These are phyloP conservation scores for Brachyopa scutellaris DNA, from an alignment of 2,888 invertebrate genomes.

Conservation along the genomic window DNA sequence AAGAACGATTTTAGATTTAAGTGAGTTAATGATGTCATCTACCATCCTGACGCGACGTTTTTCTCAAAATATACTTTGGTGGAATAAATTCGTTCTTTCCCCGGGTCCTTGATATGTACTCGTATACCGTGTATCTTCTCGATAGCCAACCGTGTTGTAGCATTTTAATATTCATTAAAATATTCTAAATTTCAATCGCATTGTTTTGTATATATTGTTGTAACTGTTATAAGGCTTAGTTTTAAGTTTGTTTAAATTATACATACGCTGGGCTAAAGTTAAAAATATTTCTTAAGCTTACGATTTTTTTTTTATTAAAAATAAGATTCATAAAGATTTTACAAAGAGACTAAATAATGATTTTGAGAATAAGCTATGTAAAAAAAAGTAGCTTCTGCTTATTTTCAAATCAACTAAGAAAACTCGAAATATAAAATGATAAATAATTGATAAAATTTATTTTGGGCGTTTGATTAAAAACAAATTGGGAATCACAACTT, in stretches of 20 bases:
- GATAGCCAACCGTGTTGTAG: neutral
- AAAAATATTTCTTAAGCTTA: neutral
- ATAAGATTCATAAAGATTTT: neutral
- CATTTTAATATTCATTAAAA: neutral
- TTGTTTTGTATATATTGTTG: conserved; percentile 58
- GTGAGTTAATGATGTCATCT: too few species aligned
- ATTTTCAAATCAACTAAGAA: neutral
- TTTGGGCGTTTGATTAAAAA: too few species aligned
- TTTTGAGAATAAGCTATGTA: neutral
- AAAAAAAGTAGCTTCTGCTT: neutral
- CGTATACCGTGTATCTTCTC: neutral
- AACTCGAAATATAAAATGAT: too few species aligned
- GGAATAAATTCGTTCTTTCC: too few species aligned
- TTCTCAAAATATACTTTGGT: too few species aligned
- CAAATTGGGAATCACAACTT: too few species aligned
- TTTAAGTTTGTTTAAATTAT: conserved; percentile 57
- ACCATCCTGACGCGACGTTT: too few species aligned
- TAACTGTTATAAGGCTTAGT: conserved; percentile 31
- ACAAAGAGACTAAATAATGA: neutral
- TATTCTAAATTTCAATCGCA: conserved; percentile 11
- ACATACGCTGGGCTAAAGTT: conserved; percentile 13
- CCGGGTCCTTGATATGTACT: too few species aligned
- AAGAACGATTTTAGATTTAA: too few species aligned
- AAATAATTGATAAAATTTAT: too few species aligned
- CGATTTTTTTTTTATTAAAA: neutral